Conservation (phyloP, 2,113 vertebrate genomes). For the Todiramphus saurophagus region DNA sequence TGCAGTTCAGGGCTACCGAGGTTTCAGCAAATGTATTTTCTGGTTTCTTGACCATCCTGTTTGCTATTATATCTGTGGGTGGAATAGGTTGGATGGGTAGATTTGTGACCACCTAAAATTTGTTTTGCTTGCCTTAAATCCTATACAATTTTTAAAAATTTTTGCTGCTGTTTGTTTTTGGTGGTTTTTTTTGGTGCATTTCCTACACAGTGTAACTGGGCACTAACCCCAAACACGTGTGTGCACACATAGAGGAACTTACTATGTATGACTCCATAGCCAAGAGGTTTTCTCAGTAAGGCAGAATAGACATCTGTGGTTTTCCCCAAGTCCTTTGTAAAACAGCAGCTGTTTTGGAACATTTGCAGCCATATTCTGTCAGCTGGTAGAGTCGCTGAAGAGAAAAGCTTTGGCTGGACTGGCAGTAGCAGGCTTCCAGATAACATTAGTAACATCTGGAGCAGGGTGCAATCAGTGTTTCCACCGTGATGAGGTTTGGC, state of each 20-base stretch:
- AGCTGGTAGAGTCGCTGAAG: not conserved
- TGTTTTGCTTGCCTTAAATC: not conserved
- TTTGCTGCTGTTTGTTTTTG: no score
- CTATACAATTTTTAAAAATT: no score
- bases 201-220: not conserved
- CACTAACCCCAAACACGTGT: not conserved
- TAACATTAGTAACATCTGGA: constrained; percentile 16
- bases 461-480: not conserved
- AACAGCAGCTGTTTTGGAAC: not conserved
- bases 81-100: not conserved
- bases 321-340: not conserved
- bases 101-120: not conserved
- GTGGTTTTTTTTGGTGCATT: not conserved
- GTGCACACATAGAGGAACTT: not conserved
- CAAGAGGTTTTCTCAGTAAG: not conserved
- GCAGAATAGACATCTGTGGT: not conserved
- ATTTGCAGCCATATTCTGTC: not conserved
- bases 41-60: not conserved
- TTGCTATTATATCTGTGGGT: not conserved
- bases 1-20: not conserved
- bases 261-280: not conserved
- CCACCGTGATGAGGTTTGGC: not conserved
- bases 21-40: not conserved
- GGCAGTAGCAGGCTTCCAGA: not conserved
- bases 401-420: not conserved